phyloP scores from a whole-genome alignment of 2,797 vertebrate species.

The Chelidonichthys spinosus region DNA sequence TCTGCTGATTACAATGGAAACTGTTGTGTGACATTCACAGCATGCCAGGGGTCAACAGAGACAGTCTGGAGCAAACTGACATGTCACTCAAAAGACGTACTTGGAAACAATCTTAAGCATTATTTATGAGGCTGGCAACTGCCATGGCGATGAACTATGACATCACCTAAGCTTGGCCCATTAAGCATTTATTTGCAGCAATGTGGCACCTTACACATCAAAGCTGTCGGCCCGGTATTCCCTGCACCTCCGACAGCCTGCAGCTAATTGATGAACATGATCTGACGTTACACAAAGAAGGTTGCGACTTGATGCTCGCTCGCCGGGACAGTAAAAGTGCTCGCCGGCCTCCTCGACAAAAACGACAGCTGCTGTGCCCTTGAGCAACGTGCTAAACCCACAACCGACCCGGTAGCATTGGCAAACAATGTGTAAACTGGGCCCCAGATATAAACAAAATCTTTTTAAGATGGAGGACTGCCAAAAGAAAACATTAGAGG shows the following conservation, averaged over 20 bases:
- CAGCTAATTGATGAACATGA: constrained; percentile 62
- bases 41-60: constrained; percentile 75
- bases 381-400: constrained; percentile 69
- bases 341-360: constrained; percentile 27
- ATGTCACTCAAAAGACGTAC: constrained; percentile 76
- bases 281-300: constrained; percentile 62
- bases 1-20: constrained; percentile 73
- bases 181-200: constrained; percentile 82
- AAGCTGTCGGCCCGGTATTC: constrained; percentile 65
- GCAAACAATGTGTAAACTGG: constrained; percentile 21
- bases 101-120: constrained; percentile 85
- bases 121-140: constrained; percentile 83
- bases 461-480: neutral
- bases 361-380: constrained; percentile 77
- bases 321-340: constrained; percentile 54
- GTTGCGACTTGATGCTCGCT: constrained; percentile 44
- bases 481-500: neutral
- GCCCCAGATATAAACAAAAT: constrained; percentile 11
- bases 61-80: constrained; percentile 60
- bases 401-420: constrained; percentile 48
- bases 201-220: constrained; percentile 88
- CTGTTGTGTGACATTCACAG: constrained; percentile 75
- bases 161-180: constrained; percentile 82
- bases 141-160: constrained; percentile 81
- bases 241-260: constrained; percentile 57